Conservation (phyloP, 2,797 vertebrate species). For the Arremon aurantiirostris region DNA sequence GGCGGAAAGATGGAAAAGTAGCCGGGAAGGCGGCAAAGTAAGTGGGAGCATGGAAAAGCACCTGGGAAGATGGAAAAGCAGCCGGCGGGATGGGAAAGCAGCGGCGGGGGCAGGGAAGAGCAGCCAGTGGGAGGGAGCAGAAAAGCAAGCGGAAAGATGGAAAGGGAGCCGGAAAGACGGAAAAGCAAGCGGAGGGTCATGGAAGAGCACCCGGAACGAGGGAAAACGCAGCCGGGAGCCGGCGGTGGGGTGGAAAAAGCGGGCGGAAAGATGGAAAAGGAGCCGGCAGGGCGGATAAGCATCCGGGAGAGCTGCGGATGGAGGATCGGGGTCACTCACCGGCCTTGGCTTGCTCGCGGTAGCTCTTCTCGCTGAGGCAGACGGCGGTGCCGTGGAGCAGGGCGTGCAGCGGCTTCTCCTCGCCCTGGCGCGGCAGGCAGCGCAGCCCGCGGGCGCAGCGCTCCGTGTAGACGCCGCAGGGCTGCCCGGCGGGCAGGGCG, state of each 20-base stretch:
- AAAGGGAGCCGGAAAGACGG: background rate
- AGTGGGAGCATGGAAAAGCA: background rate
- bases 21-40: background rate
- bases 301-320: background rate
- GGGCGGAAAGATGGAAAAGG: background rate
- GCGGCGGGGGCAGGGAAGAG: background rate
- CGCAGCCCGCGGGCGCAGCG: conserved; percentile 92
- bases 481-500: conserved; percentile 91
- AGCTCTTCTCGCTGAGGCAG: conserved; percentile 95
- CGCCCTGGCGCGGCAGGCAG: conserved; percentile 91
- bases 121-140: background rate
- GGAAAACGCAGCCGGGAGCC: background rate
- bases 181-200: background rate
- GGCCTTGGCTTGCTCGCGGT: conserved; percentile 84
- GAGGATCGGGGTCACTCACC: conserved; percentile 67
- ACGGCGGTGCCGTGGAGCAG: conserved; percentile 93
- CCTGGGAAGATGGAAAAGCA: background rate
- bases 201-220: background rate
- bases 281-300: background rate
- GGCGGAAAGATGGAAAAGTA: background rate
- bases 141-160: conserved; percentile 28
- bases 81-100: background rate
- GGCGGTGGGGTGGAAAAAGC: background rate
- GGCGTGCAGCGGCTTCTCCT: conserved; percentile 96
- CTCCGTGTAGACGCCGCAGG: conserved; percentile 97